Evolutionary conservation across 2,113 vertebrate species (phyloP).

Genomic region (Catharus minimus): DNA sequence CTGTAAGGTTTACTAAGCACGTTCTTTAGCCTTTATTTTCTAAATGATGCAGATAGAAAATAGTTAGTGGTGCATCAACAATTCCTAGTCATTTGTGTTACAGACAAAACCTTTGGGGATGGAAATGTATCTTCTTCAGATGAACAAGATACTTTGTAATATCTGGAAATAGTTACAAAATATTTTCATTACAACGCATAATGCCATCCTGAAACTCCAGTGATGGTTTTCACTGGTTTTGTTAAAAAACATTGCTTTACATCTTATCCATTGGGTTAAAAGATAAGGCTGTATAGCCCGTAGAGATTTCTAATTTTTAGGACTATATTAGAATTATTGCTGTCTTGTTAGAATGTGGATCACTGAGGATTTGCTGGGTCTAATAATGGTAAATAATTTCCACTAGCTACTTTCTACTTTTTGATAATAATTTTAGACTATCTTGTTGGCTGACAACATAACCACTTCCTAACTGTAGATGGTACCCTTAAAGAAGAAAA

Average conservation of each 20-base stretch:
- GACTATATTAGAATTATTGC: background rate
- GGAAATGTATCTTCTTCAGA: background rate
- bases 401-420: background rate
- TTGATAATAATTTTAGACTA: background rate
- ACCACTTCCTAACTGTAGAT: background rate
- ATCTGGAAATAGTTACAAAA: background rate
- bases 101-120: background rate
- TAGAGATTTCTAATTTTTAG: background rate
- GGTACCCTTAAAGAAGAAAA: background rate
- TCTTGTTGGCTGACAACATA: background rate
- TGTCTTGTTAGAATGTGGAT: background rate
- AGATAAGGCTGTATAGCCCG: background rate
- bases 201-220: background rate
- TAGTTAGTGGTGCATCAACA: background rate
- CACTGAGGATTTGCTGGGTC: background rate
- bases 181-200: background rate
- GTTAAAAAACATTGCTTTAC: background rate
- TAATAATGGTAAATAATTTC: background rate
- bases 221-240: background rate
- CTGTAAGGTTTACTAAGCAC: background rate
- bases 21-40: background rate
- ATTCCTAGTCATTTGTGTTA: background rate
- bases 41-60: background rate
- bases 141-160: background rate
- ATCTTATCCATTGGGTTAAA: background rate